These are phyloP conservation scores for Smutsia gigantea DNA, from an alignment of 2,797 vertebrate species.

Conservation along the genomic window DNA sequence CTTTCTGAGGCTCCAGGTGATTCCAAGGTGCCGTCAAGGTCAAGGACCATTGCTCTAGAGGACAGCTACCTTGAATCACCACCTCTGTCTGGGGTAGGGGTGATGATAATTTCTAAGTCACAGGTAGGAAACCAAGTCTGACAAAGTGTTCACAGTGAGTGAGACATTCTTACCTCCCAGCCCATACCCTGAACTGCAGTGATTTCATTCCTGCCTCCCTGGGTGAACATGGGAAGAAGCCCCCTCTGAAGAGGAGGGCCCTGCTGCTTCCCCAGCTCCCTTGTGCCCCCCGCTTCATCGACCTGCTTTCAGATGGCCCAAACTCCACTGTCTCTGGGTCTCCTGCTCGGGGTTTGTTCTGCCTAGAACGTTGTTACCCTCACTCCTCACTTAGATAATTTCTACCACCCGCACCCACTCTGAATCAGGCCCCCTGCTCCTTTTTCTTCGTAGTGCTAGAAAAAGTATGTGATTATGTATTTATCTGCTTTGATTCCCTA, in stretches of 20 bases:
- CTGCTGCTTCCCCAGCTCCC: not conserved
- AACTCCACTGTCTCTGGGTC: not conserved
- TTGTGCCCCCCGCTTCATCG: rapidly evolving
- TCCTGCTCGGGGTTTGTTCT: not conserved
- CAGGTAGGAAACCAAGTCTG: not conserved
- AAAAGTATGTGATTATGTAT: not conserved
- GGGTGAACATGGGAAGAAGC: not conserved
- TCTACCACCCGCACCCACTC: not conserved
- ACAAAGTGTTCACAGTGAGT: not conserved
- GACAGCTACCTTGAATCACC: not conserved
- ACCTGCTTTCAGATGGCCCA: not conserved
- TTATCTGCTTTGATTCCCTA: not conserved
- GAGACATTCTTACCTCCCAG: not conserved
- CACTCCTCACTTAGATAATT: not conserved
- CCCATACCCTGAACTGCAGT: not conserved
- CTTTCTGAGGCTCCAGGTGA: not conserved
- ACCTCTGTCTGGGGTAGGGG: not conserved
- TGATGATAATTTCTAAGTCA: not conserved
- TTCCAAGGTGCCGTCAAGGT: not conserved
- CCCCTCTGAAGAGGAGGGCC: too few species aligned
- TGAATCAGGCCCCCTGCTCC: not conserved
- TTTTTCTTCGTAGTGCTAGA: not conserved
- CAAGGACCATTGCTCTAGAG: not conserved
- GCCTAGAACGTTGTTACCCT: not conserved
- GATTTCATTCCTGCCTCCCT: not conserved